Base-by-base conservation (phyloP, 2,797 vertebrate genomes). In the Oceanodroma leucorhoa region DNA sequence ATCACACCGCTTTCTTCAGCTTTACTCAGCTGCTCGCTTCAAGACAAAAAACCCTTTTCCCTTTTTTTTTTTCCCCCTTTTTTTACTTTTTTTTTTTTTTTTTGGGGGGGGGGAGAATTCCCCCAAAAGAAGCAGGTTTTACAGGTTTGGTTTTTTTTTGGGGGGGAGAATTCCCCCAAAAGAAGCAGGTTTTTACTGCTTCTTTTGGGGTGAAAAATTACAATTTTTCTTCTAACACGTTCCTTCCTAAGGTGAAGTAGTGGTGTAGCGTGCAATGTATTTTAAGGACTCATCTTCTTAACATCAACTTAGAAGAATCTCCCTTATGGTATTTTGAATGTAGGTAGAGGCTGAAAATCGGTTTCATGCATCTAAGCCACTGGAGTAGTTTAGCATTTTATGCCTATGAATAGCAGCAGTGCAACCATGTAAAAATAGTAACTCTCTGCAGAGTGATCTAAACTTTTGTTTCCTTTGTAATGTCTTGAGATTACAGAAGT, bases 381-480 rank as follows among this genome's bases (percentile, higher is more conserved):
- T 77, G 77, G 30, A 62, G 24, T 16, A 64, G 40, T 71, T 83
- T 5, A 65, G 45, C 19, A 40, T 83, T 80, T 93, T 67, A 11
- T 80, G 57, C 38, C 69, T 60, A 6, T 71, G 62, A 58, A 61
- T 69, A 92, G 27, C 73, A 89, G 45, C 46, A 87, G 22, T 20
- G 32, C 61, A 81, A 36, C 32, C 30, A 8, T 30, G 43, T 72
- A 76, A 62, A 89, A 83, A 66, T 60, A 89, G 82, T 34, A 76
- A n/a, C 62, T 71, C 29, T 58, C 65, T 89, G 57, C 32, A 45
- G 77, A 34, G 60, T 7, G 72, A 34, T 61, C 27, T 43, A 10
- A 83, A 69, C 72, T 88, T 93, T 55, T n/a, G n/a, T 76, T 83
- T 92, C 36, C 83, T 83, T 87, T 79, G 67, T 46, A 41, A 46